Base-by-base conservation (phyloP, 30 jellyfish, hydroid and myxozoan species). In the Aurelia aurita complex sp. Pacific region DNA sequence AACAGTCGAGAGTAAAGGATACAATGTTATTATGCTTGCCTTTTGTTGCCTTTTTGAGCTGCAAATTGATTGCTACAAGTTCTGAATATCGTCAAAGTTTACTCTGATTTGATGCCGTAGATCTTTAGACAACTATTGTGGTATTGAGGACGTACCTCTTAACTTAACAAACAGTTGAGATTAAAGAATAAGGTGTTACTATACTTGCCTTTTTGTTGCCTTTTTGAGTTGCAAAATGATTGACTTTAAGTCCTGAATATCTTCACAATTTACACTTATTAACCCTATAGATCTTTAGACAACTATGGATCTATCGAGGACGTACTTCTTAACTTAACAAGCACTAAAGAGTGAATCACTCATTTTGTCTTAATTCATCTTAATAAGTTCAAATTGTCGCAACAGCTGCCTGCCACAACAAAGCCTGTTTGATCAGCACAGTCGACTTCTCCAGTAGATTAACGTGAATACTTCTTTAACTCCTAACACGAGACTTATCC, bases 401-500 rank as follows among this genome's bases (percentile, higher is more conserved):
- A 77, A 77, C 88, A 77, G 88, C 88, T 77, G 88, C 65, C 69
- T 42, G 63, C 32, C 34, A 61, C 65, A 77, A 77, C 79, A 77
- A 77, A 62, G 65, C 46, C 40, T 66, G 60, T 77, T 77, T 77
- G 79, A 77, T 64, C 88, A 63, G 88, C 69, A 18, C 32, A n/a
- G 73, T 77, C 72, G 79, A 33, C 88, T 61, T 50, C 71, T 34
- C 69, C 10, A 17, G 52, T 23, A 67, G 76, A 59, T 77, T 59
- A 77, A 66, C 78, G 51, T 14, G 34, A 38, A 50, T 52, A 77
- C 14, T 36, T 64, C 43, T 62, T 36, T 77, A 4, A 35, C 79
- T 10, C 19, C 43, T 4, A 77, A 64, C 88, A 77, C 79, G 80
- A 62, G 88, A 69, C 54, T 19, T 46, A 10, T 34, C 85, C 61